Evolutionary conservation across 1,140 invertebrate species (phyloP), one percentile per base, ranked within the genome.

Genomic region (Brachionus paranguensis): DNA sequence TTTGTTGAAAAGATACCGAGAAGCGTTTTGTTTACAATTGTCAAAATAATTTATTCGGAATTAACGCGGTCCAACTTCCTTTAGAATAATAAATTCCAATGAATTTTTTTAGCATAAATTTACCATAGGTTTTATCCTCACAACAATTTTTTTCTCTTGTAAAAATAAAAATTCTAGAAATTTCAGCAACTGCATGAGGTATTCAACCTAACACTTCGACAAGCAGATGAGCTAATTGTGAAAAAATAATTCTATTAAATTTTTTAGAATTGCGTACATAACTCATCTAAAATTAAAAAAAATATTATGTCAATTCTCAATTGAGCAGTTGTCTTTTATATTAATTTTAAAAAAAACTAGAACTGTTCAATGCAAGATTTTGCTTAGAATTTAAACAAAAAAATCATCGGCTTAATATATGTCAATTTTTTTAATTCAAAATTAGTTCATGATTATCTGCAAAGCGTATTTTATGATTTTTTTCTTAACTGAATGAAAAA

Each of bases 11-110:
- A 60, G 53, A 60, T 60, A 60, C 17, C n/a, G 17, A 60, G 53
- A 60, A 60, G 53, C 53, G 53, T 60, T 60, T 60, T 60, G 53
- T 60, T 60, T 60, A 60, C 53, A 60, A 29, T 68, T 68, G 65
- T 68, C 65, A 68, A 68, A 68, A 68, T 68, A 68, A 68, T 68
- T 68, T 68, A 68, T 68, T 33, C 65, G 12, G 33, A 68, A 68
- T 68, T 68, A 68, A n/a, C 65, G 3, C 1, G 27, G 65, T 41
- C 27, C 27, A 41, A 68, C 24, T 68, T 60, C 20, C 53, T 8
- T 0, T 1, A 60, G 65, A 68, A 68, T 68, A 41, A 68, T n/a
- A 68, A 68, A 33, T 68, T 68, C 27, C 37, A 11, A 0, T 33
- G 6, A 37, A 37, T 33, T 24, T n/a, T 33, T 68, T 33, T 33